Conservation (phyloP, 2,888 invertebrate genomes). For the Tenthredo notha region DNA sequence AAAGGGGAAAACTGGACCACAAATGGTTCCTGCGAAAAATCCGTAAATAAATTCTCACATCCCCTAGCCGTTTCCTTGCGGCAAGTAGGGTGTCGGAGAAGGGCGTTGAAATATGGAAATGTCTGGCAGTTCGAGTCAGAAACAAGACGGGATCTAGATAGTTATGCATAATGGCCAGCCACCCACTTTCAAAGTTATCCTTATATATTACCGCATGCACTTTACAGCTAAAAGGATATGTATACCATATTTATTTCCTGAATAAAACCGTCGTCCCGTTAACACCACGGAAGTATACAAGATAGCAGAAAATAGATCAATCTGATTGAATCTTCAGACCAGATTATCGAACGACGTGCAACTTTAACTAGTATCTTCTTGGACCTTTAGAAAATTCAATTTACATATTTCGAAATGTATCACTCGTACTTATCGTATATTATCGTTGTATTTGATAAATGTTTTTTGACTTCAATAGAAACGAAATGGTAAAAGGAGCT, state of each 20-base stretch:
- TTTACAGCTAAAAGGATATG: conserved; percentile 57
- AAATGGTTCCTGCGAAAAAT: conserved; percentile 41
- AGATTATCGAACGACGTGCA: not conserved
- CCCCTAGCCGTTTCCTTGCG: conserved; percentile 29
- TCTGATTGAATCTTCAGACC: conserved; percentile 14
- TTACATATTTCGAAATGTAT: not conserved
- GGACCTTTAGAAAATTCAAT: not conserved
- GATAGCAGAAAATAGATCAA: not conserved
- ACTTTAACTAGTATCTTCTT: not conserved
- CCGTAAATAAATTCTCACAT: conserved; percentile 51
- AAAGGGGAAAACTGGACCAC: conserved; percentile 32
- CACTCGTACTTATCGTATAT: not conserved
- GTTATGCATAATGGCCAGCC: conserved; percentile 58
- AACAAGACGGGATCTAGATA: conserved; percentile 53
- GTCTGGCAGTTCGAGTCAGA: conserved; percentile 51
- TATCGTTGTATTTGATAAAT: not conserved
- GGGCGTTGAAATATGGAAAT: conserved; percentile 53
- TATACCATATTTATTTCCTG: conserved; percentile 46
- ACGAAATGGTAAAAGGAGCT: not conserved
- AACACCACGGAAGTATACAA: not conserved
- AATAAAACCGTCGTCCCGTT: not conserved
- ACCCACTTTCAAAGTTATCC: conserved; percentile 60
- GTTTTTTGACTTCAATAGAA: not conserved
- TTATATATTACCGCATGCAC: conserved; percentile 62
- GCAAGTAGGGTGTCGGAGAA: conserved; percentile 27